Percentiles rank a stretch among this genome's conserved stretches.
These are phyloP conservation scores for Micropterix aruncella DNA, from an alignment of 2,888 invertebrate species.

Conservation along the genomic window DNA sequence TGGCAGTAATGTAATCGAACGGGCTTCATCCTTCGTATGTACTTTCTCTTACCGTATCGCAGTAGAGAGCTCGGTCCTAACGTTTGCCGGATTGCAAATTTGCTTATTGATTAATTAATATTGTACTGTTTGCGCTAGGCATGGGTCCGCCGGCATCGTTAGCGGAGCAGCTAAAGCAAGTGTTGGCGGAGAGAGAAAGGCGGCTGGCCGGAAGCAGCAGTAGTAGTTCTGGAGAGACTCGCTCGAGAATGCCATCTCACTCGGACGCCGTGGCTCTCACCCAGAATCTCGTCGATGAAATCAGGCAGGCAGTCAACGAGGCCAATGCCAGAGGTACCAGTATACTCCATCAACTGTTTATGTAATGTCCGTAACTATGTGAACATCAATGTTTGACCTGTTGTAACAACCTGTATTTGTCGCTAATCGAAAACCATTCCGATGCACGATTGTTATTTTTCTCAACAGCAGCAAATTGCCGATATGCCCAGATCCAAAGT, in stretches of 20 bases:
- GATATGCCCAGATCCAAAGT: no score
- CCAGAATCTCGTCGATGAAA: conserved; percentile 76
- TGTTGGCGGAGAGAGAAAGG: conserved; percentile 73
- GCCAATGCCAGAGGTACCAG: conserved; percentile 71
- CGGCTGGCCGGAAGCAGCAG: conserved; percentile 38
- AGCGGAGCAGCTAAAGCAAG: conserved; percentile 77
- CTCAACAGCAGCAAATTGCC: no score
- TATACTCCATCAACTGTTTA: conserved; percentile 1
- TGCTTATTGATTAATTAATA: no score
- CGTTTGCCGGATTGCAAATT: no score
- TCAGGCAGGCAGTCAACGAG: conserved; percentile 76
- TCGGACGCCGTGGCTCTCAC: conserved; percentile 58
- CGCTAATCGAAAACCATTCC: conserved; percentile 9
- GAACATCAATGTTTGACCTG: conserved; percentile 1
- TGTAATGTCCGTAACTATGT: conserved; percentile 3
- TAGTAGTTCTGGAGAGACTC: conserved; percentile 18
- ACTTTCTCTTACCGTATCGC: no score
- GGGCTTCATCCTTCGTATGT: no score
- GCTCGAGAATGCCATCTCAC: conserved; percentile 16
- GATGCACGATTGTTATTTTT: no score
- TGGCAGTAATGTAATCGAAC: no score
- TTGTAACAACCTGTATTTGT: conserved; percentile 2
- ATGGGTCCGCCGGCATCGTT: conserved; percentile 61
- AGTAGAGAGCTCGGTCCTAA: no score
- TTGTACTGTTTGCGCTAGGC: conserved; percentile 11